phyloP scores from a whole-genome alignment of 2,888 invertebrate species.

The Pseudeuparius sepicola region DNA sequence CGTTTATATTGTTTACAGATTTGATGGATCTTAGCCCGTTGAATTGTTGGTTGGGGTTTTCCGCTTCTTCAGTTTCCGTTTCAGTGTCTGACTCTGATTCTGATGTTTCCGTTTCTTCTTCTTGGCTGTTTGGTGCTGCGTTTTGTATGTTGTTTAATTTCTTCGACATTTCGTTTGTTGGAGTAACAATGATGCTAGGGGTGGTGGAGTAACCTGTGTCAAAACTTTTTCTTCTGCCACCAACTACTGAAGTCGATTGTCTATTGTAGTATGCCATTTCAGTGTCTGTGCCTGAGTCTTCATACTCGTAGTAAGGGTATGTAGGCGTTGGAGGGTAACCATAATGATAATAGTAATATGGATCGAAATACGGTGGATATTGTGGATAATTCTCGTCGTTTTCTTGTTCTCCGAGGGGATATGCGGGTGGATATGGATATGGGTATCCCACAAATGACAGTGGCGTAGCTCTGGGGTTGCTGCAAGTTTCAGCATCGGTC shows the following conservation, averaged over 20 bases:
- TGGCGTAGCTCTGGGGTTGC: too few relatives aligned
- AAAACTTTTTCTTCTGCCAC: conserved; percentile 35
- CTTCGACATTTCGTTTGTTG: conserved; percentile 20
- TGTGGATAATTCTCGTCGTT: conserved; percentile 20
- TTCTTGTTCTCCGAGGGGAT: too few relatives aligned
- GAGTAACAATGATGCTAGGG: conserved; percentile 23
- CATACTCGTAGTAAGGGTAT: conserved; percentile 31
- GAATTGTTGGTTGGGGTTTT: conserved; percentile 22
- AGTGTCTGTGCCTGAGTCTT: conserved; percentile 40
- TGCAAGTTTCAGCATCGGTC: conserved; percentile 20
- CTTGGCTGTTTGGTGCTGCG: too few relatives aligned
- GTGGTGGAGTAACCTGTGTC: conserved; percentile 27
- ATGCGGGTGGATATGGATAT: too few relatives aligned
- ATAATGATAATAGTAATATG: conserved; percentile 32
- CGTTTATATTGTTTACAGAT: conserved; percentile 45
- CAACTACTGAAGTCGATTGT: conserved; percentile 25
- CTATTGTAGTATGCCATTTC: conserved; percentile 31
- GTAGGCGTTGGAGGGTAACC: conserved; percentile 34
- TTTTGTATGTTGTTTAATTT: too few relatives aligned
- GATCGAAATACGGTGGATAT: conserved; percentile 35
- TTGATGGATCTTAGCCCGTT: conserved; percentile 39
- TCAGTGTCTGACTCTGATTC: conserved; percentile 27
- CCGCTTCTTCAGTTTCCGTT: conserved; percentile 14
- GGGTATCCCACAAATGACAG: too few relatives aligned
- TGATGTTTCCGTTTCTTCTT: conserved; percentile 24